A percentile compares a stretch with the other conserved stretches of the same genome.
phyloP scores from a whole-genome alignment of 2,113 vertebrate species.

The Brachionichthys hirsutus region DNA sequence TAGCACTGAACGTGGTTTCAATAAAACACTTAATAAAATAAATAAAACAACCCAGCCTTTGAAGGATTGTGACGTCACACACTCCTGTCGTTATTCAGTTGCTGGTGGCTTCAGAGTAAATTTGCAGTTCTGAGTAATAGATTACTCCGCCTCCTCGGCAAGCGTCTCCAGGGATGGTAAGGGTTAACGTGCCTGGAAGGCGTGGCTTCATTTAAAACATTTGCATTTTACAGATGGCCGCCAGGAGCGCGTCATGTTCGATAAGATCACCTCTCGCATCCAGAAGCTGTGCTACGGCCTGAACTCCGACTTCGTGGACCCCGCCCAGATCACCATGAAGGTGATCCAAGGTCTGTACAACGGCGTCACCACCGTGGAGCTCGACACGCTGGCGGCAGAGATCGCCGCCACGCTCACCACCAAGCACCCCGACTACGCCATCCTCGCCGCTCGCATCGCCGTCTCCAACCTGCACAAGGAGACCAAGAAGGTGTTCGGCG shows the following conservation, averaged over 20 bases:
- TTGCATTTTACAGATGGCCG: constrained; percentile 83
- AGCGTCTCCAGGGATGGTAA: too few species aligned
- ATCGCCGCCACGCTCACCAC: constrained; percentile 94
- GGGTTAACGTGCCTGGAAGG: too few species aligned
- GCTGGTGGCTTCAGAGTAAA: too few species aligned
- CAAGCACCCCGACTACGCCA: constrained; percentile 95
- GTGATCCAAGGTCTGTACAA: constrained; percentile 97
- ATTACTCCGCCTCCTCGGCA: too few species aligned
- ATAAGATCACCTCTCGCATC: constrained; percentile 97
- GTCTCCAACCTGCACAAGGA: constrained; percentile 98
- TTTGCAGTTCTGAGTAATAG: too few species aligned
- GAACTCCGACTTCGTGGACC: constrained; percentile 94
- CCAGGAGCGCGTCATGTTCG: constrained; percentile 97
- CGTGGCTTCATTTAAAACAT: not conserved
- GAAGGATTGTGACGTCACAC: too few species aligned
- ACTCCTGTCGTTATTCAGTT: too few species aligned
- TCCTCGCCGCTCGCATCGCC: constrained; percentile 91
- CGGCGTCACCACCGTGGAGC: constrained; percentile 93
- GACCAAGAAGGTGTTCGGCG: constrained; percentile 97
- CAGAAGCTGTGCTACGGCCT: constrained; percentile 98
- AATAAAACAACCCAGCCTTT: too few species aligned
- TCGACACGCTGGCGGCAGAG: constrained; percentile 94
- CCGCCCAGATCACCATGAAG: constrained; percentile 98
- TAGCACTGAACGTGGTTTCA: too few species aligned
- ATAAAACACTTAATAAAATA: too few species aligned